Evolutionary conservation across 2,113 vertebrate genomes (phyloP).

Genomic region (Plecturocebus donacophilus): DNA sequence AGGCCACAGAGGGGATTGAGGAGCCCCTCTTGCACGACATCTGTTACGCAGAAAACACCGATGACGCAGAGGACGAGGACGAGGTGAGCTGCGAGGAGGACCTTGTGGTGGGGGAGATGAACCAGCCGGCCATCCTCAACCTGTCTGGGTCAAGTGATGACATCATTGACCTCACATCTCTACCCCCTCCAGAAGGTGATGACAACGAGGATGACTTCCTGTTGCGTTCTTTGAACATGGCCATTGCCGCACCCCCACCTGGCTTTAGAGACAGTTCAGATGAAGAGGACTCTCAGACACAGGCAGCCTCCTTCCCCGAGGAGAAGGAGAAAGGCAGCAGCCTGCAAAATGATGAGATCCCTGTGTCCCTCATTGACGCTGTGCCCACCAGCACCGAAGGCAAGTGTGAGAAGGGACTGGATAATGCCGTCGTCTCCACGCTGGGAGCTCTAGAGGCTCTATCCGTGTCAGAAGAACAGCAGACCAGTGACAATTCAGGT

Average conservation of each 20-base stretch:
- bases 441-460: slow-evolving; percentile 95
- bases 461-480: slow-evolving; percentile 96
- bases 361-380: slow-evolving; percentile 97
- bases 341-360: slow-evolving; percentile 90
- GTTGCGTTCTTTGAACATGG: slow-evolving; percentile 97
- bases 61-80: slow-evolving; percentile 97
- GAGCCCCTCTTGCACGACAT: slow-evolving; percentile 97
- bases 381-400: slow-evolving; percentile 91
- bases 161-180: slow-evolving; percentile 98
- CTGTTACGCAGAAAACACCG: slow-evolving; percentile 96
- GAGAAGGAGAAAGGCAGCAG: slow-evolving; percentile 81
- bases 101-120: slow-evolving; percentile 91
- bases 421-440: slow-evolving; percentile 93
- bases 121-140: slow-evolving; percentile 91
- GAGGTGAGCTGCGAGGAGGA: slow-evolving; percentile 99
- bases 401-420: slow-evolving; percentile 90
- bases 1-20: slow-evolving; percentile 92
- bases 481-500: slow-evolving; percentile 98
- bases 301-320: slow-evolving; percentile 84
- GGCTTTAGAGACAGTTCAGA: slow-evolving; percentile 99
- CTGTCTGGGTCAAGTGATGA: slow-evolving; percentile 97
- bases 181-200: slow-evolving; percentile 96
- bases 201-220: slow-evolving; percentile 96
- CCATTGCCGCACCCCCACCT: slow-evolving; percentile 97
- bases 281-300: slow-evolving; percentile 94